These are phyloP conservation scores for Coranthus polyacanthus DNA, from an alignment of 2,797 vertebrate genomes.

Conservation along the genomic window DNA sequence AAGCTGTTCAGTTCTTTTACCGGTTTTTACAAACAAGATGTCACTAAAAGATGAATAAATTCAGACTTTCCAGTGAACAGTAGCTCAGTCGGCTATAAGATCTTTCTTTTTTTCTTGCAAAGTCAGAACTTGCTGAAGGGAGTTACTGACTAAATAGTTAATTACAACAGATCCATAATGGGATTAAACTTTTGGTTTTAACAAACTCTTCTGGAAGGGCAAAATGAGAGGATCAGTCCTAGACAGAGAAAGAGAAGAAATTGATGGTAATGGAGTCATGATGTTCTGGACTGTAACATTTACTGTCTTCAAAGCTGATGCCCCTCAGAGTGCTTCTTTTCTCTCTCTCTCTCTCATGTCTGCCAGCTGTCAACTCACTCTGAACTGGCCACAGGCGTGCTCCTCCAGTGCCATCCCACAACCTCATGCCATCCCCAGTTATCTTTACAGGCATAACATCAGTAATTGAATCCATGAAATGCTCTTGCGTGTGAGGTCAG, in stretches of 20 bases:
- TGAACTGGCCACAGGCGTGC: conserved; percentile 47
- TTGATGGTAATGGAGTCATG: conserved; percentile 49
- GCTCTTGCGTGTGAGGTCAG: conserved; percentile 41
- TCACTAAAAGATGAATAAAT: conserved; percentile 44
- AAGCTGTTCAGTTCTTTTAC: neutral
- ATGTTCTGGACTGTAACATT: conserved; percentile 43
- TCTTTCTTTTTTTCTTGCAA: neutral
- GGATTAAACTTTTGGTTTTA: neutral
- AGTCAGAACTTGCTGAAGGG: neutral
- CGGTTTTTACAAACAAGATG: conserved; percentile 65
- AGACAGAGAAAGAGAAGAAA: conserved; percentile 32
- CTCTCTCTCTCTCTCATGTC: conserved; percentile 40
- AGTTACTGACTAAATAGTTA: neutral
- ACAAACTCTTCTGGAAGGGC: neutral
- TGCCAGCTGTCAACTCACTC: conserved; percentile 59
- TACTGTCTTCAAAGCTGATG: conserved; percentile 49
- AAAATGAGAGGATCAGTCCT: conserved; percentile 12
- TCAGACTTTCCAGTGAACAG: neutral
- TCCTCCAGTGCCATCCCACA: conserved; percentile 48
- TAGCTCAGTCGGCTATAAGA: neutral
- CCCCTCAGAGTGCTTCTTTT: conserved; percentile 33
- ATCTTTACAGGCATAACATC: conserved; percentile 57
- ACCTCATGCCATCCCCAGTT: conserved; percentile 53
- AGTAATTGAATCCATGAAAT: conserved; percentile 57
- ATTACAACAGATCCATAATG: conserved; percentile 12